Evolutionary conservation across 2,888 invertebrate species (phyloP).

Genomic region (Rapana venosa): DNA sequence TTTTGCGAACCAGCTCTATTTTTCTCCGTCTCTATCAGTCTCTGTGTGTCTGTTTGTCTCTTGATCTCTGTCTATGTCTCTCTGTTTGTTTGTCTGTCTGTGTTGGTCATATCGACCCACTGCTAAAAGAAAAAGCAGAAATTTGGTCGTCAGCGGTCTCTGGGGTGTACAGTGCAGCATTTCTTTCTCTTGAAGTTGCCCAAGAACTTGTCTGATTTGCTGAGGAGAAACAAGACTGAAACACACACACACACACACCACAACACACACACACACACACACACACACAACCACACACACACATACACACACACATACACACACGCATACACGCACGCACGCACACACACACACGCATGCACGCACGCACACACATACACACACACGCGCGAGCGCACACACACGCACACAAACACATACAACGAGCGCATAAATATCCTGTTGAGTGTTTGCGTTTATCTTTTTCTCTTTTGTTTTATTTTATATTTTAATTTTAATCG

Average conservation of each 20-base stretch:
- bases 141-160: slow-evolving; percentile 22
- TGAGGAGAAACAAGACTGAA: slow-evolving; percentile 13
- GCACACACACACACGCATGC: slow-evolving; percentile 8
- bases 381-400: background rate
- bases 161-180: background rate
- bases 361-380: slow-evolving; percentile 24
- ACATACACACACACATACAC: slow-evolving; percentile 2
- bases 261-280: background rate
- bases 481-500: background rate
- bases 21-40: too few species aligned
- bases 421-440: background rate
- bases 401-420: slow-evolving; percentile 4
- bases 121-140: slow-evolving; percentile 30
- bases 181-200: slow-evolving; percentile 1
- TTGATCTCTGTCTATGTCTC: too few species aligned
- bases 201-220: background rate
- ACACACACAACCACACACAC: slow-evolving; percentile 23
- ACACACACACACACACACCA: background rate
- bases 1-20: too few species aligned
- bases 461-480: background rate
- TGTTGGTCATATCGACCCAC: background rate
- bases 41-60: too few species aligned
- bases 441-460: background rate
- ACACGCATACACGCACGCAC: background rate
- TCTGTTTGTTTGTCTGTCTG: too few species aligned